Evolutionary conservation across 2,888 invertebrate genomes (phyloP), one percentile per base, ranked within the genome.

Genomic region (Hemithea aestivaria): DNA sequence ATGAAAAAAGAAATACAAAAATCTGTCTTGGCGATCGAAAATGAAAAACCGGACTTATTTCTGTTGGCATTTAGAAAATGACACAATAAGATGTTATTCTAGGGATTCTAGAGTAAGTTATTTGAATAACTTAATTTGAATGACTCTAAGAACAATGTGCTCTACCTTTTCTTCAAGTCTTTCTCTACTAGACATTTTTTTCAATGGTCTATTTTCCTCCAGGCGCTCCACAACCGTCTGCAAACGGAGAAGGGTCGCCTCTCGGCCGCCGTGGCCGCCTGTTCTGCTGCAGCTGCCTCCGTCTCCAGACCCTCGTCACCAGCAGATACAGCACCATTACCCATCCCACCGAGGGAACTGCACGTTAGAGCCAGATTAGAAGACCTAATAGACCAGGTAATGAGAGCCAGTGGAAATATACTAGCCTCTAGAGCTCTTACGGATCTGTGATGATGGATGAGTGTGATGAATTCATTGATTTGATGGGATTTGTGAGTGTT

Each of bases 371-470:
- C 94, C 0, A 89, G 95, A 33, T 88, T 97, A 0, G 96, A 97
- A 77, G 96, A 97, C 84, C 91, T 96, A 61, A 95, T 97, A 62
- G 96, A 97, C 79, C 96, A 96, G 92, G 96, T 96, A 90, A 52
- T 77, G n/a, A 38, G 27, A 0, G 62, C 55, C 1, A 63, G 66
- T 0, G 50, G 62, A 0, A 40, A 51, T 0, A 54, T 80, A 1
- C 62, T 80, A 0, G 54, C 61, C 25, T 67, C 73, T 1, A 77
- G 31, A 7, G 38, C 25, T 2, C 20, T 51, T 11, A 40, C 43
- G 1, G 31, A 44, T 0, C 32, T 49, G 1, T 29, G 10, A 12
- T 6, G 10, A 7, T 25, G 1, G 9, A 7, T 2, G 8, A 2
- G 30, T 10, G 1, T 28, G 23, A 28, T 6, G n/a, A n/a, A n/a